phyloP scores from a whole-genome alignment of 2,888 invertebrate species.

The Isoperla grammatica region DNA sequence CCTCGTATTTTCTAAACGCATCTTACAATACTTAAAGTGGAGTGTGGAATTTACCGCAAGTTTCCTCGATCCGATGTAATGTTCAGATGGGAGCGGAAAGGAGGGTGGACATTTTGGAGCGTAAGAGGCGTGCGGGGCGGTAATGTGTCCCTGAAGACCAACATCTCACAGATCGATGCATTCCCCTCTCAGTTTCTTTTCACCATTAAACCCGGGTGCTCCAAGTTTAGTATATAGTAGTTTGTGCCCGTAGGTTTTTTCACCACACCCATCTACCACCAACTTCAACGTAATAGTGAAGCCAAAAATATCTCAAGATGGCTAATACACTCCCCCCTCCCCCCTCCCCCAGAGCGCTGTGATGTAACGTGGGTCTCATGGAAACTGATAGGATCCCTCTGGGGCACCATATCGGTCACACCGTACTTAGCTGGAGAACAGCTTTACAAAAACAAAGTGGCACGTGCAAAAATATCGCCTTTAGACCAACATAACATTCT shows the following conservation, averaged over 20 bases:
- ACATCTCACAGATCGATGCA: constrained; percentile 23
- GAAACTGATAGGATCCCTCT: constrained; percentile 22
- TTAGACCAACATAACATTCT: background rate
- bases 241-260: constrained; percentile 18
- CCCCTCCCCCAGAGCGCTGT: background rate
- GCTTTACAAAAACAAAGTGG: constrained; percentile 19
- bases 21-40: constrained; percentile 9
- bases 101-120: constrained; percentile 11
- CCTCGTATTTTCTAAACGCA: constrained; percentile 8
- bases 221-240: constrained; percentile 19
- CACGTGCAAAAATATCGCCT: constrained; percentile 15
- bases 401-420: constrained; percentile 18
- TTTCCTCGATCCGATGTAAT: constrained; percentile 13
- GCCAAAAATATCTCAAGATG: constrained; percentile 18
- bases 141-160: constrained; percentile 22
- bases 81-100: background rate
- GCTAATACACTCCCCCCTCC: constrained; percentile 13
- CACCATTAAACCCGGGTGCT: constrained; percentile 20
- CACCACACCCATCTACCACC: constrained; percentile 18
- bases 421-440: constrained; percentile 14
- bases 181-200: constrained; percentile 17
- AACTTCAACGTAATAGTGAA: constrained; percentile 15
- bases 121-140: background rate
- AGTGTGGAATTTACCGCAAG: constrained; percentile 10
- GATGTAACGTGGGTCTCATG: constrained; percentile 14